Percentiles rank a stretch among this genome's conserved stretches.
phyloP scores from a whole-genome alignment of 1,140 invertebrate species.

The Calliopsis andreniformis region DNA sequence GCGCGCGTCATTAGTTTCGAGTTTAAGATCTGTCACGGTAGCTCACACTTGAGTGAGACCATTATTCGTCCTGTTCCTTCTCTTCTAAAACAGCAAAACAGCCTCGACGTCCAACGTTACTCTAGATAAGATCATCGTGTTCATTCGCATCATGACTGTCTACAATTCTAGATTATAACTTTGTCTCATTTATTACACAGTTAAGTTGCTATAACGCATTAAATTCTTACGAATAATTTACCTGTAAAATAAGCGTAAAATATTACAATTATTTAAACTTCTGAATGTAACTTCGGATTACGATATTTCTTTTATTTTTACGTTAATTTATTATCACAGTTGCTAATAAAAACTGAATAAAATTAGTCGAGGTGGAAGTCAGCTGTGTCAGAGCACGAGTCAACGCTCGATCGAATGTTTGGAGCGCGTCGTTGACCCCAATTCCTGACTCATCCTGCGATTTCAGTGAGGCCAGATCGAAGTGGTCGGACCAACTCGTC shows the following conservation, averaged over 20 bases:
- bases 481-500: constrained; percentile 30
- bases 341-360: constrained; percentile 2
- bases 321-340: too few species aligned
- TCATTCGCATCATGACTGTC: neutral
- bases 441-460: constrained; percentile 56
- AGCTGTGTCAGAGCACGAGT: constrained; percentile 7
- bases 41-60: neutral
- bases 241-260: too few species aligned
- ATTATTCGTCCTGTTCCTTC: neutral
- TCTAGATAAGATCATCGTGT: neutral
- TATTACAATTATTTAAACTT: too few species aligned
- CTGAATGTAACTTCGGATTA: too few species aligned
- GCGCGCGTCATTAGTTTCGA: neutral
- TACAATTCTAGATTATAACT: neutral
- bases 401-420: constrained; percentile 53
- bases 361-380: constrained; percentile 9
- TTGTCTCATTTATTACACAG: neutral
- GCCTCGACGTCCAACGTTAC: neutral
- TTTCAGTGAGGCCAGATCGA: constrained; percentile 47
- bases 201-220: neutral
- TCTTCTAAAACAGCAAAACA: neutral
- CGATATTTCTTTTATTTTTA: neutral
- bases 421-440: constrained; percentile 44
- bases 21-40: neutral
- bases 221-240: neutral